Evolutionary conservation across 1,140 invertebrate species (phyloP), one percentile per base, ranked within the genome.

Genomic region (Drosophila watanabei): DNA sequence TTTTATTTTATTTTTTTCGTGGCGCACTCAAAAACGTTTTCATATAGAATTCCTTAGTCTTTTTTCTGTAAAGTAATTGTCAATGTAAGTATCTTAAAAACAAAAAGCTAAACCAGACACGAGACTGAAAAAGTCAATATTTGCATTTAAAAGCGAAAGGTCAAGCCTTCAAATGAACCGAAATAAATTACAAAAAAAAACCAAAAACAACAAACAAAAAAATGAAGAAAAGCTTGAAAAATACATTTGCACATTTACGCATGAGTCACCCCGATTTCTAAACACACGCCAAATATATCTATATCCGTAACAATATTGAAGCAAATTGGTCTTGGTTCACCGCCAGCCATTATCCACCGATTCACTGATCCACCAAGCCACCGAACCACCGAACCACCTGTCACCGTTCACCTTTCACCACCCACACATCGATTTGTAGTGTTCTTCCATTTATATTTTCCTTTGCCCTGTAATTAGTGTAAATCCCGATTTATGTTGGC

Each of bases 171-270:
- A 39, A 61, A 32, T 14, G 30, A 86, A 73, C 60, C 30, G 24
- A 45, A 68, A 43, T 52, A 65, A 79, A 63, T 54, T 24, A 16
- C 49, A 32, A 37, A 43, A 54, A 46, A 49, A 62, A 33, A 33
- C 56, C 48, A 43, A 48, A 46, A 49, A 62, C 39, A 33, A 58
- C 48, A 43, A 48, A 60, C 75, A 76, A 80, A 60, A 37, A 51
- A 56, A 56, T 24, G 39, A 63, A 65, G 68, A 56, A 71, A 72
- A 83, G 87, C 91, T 92, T 92, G 91, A 92, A 93, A 93, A 93
- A 93, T 93, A 93, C 92, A 93, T 93, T 93, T 93, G 92, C 92
- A 93, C 92, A 92, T 85, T 91, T 86, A 92, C 85, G 92, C 92
- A 93, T 93, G 92, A 93, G 92, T 92, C 92, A 93, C 88, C 92